Conservation (phyloP, 2,888 invertebrate species). For the Pinctada fucata region DNA sequence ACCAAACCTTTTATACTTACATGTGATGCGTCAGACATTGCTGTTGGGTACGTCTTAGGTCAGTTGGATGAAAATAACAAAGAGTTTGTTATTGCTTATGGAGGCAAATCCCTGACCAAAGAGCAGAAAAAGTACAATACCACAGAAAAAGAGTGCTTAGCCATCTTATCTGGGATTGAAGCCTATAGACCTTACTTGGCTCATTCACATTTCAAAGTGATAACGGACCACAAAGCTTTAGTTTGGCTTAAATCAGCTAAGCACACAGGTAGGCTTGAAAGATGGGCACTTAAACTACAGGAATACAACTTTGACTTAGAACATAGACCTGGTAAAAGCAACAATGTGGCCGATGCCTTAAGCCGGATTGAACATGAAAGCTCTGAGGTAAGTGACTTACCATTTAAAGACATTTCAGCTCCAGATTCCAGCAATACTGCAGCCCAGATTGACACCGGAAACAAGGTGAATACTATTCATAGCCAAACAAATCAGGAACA, state of each 20-base stretch:
- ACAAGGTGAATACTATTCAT: background rate
- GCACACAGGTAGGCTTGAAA: constrained; percentile 24
- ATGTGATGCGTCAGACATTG: constrained; percentile 19
- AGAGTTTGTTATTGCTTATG: constrained; percentile 48
- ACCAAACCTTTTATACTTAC: constrained; percentile 13
- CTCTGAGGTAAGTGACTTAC: constrained; percentile 8
- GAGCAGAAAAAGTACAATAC: constrained; percentile 43
- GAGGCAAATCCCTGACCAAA: constrained; percentile 42
- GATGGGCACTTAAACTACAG: constrained; percentile 38
- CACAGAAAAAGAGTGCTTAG: constrained; percentile 50
- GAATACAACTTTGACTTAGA: constrained; percentile 34
- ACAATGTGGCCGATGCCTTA: constrained; percentile 39
- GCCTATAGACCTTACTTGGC: constrained; percentile 46
- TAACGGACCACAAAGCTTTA: constrained; percentile 44
- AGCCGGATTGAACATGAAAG: constrained; percentile 19
- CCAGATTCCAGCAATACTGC: constrained; percentile 6
- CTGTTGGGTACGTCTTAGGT: constrained; percentile 39
- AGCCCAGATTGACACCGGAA: background rate
- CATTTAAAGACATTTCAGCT: constrained; percentile 20
- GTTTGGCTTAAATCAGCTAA: constrained; percentile 38
- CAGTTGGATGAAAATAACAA: constrained; percentile 34
- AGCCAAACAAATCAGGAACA: background rate
- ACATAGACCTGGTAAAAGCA: constrained; percentile 35
- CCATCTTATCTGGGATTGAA: constrained; percentile 46
- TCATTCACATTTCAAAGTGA: constrained; percentile 39